Conservation (phyloP, 2,888 invertebrate genomes). For the Philereme vetulata region DNA sequence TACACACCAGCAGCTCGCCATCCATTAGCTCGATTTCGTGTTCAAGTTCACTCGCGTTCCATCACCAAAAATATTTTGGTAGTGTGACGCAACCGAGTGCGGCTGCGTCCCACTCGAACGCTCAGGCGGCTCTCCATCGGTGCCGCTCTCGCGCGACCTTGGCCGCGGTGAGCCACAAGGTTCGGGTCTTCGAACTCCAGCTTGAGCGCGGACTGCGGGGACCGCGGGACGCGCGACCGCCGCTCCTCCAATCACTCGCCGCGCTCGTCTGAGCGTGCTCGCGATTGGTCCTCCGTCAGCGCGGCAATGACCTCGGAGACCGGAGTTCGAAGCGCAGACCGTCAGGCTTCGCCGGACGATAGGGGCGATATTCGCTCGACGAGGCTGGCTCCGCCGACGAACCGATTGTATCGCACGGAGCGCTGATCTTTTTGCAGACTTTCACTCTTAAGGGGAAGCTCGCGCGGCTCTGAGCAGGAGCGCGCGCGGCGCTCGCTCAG, state of each 20-base stretch:
- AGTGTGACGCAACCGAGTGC: constrained; percentile 79
- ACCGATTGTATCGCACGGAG: constrained; percentile 81
- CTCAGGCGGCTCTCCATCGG: constrained; percentile 66
- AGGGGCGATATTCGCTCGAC: constrained; percentile 80
- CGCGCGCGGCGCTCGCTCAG: constrained; percentile 78
- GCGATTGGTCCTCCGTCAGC: constrained; percentile 79
- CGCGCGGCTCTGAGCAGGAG: constrained; percentile 69
- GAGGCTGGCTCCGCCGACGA: constrained; percentile 59
- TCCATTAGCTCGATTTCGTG: constrained; percentile 79
- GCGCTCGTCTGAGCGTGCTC: constrained; percentile 75
- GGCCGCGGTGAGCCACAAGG: constrained; percentile 94
- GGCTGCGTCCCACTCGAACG: constrained; percentile 73
- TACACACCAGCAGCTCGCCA: constrained; percentile 63
- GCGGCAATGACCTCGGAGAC: constrained; percentile 94
- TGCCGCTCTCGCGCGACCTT: constrained; percentile 86
- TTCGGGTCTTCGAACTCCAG: constrained; percentile 90
- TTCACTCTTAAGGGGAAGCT: constrained; percentile 82
- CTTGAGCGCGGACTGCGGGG: constrained; percentile 57
- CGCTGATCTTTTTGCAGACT: constrained; percentile 84
- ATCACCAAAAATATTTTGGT: constrained; percentile 83
- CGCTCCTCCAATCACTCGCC: constrained; percentile 75
- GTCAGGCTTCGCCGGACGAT: constrained; percentile 78
- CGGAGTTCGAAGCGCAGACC: constrained; percentile 87
- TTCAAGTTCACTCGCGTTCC: constrained; percentile 83
- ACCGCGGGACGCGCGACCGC: constrained; percentile 67